These are phyloP conservation scores for Nomada hirtipes DNA, from an alignment of 2,888 invertebrate species.

Conservation along the genomic window DNA sequence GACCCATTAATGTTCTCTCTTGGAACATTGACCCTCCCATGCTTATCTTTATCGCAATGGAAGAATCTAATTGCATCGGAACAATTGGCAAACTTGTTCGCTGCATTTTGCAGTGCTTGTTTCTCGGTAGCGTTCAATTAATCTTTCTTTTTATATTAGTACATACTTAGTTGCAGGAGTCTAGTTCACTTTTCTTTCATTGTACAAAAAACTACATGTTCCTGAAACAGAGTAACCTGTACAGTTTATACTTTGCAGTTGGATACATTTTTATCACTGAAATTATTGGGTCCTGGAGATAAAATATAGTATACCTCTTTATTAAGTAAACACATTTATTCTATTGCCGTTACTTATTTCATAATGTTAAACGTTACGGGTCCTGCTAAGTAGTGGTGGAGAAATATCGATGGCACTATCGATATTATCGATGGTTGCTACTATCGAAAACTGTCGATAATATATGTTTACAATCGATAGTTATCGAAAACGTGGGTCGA, in stretches of 20 bases:
- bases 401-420: too few species aligned
- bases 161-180: too few species aligned
- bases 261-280: not conserved
- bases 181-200: not conserved
- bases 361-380: too few species aligned
- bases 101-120: slow-evolving; percentile 44
- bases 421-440: too few species aligned
- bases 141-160: not conserved
- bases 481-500: too few species aligned
- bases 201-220: not conserved
- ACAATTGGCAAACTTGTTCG: slow-evolving; percentile 47
- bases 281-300: too few species aligned
- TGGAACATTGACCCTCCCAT: slow-evolving; percentile 74
- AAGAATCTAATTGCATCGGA: slow-evolving; percentile 73
- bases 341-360: too few species aligned
- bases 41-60: slow-evolving; percentile 74
- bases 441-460: too few species aligned
- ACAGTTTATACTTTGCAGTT: slow-evolving; percentile 31
- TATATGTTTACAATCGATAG: too few species aligned
- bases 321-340: too few species aligned
- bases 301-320: too few species aligned
- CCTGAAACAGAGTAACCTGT: not conserved
- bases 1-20: slow-evolving; percentile 78
- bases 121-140: not conserved
- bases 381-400: too few species aligned